A percentile compares a stretch with the other conserved stretches of the same genome.
phyloP scores from a whole-genome alignment of 2,797 vertebrate genomes.

The Sebastes paucispinis region DNA sequence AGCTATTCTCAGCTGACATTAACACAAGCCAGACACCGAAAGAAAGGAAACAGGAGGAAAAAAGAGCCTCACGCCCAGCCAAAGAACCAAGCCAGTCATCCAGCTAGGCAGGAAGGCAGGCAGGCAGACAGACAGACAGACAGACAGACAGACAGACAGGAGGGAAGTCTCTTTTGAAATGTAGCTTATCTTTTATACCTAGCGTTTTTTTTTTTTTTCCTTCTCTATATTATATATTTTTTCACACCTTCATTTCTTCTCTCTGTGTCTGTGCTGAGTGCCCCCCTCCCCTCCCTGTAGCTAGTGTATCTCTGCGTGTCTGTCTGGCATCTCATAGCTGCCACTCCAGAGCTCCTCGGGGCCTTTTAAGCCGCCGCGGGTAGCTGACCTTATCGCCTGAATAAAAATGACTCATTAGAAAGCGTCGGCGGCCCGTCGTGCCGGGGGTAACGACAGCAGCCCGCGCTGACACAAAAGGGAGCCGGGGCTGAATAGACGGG shows the following conservation, averaged over 20 bases:
- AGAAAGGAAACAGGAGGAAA: slow-evolving; percentile 51
- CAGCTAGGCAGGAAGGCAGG: slow-evolving; percentile 3
- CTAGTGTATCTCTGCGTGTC: slow-evolving; percentile 24
- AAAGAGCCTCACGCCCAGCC: slow-evolving; percentile 39
- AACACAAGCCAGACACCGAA: slow-evolving; percentile 66
- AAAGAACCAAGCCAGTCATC: slow-evolving; percentile 39
- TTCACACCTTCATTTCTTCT: slow-evolving; percentile 50
- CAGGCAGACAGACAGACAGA: too few species aligned
- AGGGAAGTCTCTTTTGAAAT: slow-evolving; percentile 58
- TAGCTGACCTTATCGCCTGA: slow-evolving; percentile 81
- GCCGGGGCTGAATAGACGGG: slow-evolving; percentile 65
- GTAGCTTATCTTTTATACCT: slow-evolving; percentile 37
- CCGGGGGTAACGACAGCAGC: slow-evolving; percentile 72
- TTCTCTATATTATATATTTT: slow-evolving; percentile 19
- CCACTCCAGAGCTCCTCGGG: slow-evolving; percentile 73
- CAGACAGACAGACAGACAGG: slow-evolving; percentile 5
- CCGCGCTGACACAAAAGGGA: slow-evolving; percentile 68
- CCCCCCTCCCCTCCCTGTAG: slow-evolving; percentile 30
- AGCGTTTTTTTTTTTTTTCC: neutral
- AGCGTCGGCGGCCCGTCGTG: slow-evolving; percentile 56
- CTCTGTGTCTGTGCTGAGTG: slow-evolving; percentile 2
- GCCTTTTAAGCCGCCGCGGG: slow-evolving; percentile 78
- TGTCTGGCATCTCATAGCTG: slow-evolving; percentile 64
- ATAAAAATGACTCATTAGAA: slow-evolving; percentile 81
- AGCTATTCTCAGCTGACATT: slow-evolving; percentile 79